Conservation (phyloP, 2,888 invertebrate genomes). For the Pelosia muscerda region DNA sequence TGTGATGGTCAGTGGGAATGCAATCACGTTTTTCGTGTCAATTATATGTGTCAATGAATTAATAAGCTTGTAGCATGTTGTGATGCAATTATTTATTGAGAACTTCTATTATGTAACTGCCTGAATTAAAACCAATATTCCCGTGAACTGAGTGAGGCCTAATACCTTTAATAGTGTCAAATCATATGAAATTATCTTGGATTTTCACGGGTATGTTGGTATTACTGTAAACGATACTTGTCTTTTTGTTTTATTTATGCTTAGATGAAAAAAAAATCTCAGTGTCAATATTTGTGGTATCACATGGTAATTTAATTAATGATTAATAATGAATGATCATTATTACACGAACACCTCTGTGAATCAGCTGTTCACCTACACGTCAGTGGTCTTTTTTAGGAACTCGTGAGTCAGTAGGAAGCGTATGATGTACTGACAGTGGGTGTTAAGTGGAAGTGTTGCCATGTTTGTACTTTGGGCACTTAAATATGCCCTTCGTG, state of each 20-base stretch:
- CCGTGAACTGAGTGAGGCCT: too few species aligned
- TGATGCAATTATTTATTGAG: conserved; percentile 8
- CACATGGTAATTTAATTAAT: neutral
- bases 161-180: too few species aligned
- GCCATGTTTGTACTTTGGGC: conserved; percentile 11
- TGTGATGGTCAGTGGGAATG: conserved; percentile 14
- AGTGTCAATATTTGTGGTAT: neutral
- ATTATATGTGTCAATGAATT: conserved; percentile 42
- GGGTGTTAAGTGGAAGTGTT: conserved; percentile 18
- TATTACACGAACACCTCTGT: conserved; percentile 19
- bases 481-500: conserved; percentile 5
- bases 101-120: conserved; percentile 9
- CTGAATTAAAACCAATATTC: too few species aligned
- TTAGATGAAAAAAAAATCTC: neutral
- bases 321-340: neutral
- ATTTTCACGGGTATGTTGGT: too few species aligned
- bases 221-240: neutral
- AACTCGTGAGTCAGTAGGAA: conserved; percentile 22
- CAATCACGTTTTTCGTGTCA: conserved; percentile 20
- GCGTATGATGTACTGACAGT: conserved; percentile 12
- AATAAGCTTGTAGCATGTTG: conserved; percentile 35
- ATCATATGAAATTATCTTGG: too few species aligned
- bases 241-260: neutral
- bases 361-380: conserved; percentile 42
- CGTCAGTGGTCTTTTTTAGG: conserved; percentile 10